Conservation (phyloP, 1,140 invertebrate genomes). For the Eurosta solidaginis region DNA sequence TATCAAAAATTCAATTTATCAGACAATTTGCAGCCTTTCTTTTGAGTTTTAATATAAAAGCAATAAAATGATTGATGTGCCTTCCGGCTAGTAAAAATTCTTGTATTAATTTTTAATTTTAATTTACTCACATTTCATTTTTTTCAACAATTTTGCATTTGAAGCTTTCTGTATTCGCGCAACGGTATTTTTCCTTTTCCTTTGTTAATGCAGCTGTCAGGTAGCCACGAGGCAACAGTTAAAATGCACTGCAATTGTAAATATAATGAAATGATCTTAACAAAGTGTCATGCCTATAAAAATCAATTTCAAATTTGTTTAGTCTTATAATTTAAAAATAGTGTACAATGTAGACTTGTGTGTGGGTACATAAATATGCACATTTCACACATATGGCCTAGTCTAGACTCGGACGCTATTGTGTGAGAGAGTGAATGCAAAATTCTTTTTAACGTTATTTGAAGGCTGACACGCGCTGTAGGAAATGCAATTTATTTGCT, state of each 20-base stretch:
- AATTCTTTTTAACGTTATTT: background rate
- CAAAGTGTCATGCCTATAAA: background rate
- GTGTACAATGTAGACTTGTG: background rate
- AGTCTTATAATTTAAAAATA: conserved; percentile 8
- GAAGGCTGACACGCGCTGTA: conserved; percentile 12
- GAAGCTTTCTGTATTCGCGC: background rate
- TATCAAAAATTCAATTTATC: background rate
- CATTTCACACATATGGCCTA: background rate
- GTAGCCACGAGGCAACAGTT: background rate
- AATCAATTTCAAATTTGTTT: conserved; percentile 17
- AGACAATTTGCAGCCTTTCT: background rate
- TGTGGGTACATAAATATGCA: background rate
- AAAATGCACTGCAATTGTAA: background rate
- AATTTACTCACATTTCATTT: background rate
- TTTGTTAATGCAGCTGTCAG: background rate
- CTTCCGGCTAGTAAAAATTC: background rate
- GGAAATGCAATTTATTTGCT: conserved; percentile 4
- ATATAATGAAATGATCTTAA: background rate
- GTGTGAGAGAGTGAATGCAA: background rate
- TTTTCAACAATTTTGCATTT: background rate
- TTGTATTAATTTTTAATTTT: background rate
- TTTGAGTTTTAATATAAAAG: background rate
- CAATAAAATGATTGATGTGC: background rate
- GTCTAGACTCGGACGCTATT: background rate
- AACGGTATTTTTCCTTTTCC: background rate